phyloP scores from a whole-genome alignment of 2,888 invertebrate genomes.

The Phengaris arion region DNA sequence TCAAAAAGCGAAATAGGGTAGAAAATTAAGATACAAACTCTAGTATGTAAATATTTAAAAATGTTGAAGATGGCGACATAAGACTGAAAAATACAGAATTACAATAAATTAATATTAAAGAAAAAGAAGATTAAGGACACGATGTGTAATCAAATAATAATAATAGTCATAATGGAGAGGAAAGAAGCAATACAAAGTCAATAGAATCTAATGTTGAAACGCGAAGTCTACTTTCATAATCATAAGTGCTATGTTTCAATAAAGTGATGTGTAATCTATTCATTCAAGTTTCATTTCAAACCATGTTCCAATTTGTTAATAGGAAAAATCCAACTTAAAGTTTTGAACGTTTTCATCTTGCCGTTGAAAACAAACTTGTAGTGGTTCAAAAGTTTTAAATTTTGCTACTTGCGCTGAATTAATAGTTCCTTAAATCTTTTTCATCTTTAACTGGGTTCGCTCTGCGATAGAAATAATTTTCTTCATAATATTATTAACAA shows the following conservation, averaged over 20 bases:
- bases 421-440: background rate
- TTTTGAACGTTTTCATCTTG: background rate
- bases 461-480: background rate
- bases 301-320: background rate
- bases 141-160: background rate
- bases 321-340: background rate
- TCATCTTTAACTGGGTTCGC: background rate
- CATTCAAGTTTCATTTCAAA: conserved; percentile 11
- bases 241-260: background rate
- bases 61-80: background rate
- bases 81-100: background rate
- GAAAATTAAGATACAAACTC: background rate
- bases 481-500: background rate
- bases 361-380: conserved; percentile 4
- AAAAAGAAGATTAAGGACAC: background rate
- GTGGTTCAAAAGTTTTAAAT: background rate
- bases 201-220: background rate
- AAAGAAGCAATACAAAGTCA: background rate
- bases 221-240: conserved; percentile 11
- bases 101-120: background rate
- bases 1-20: background rate
- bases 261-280: conserved; percentile 17
- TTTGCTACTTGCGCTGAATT: background rate
- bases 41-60: conserved; percentile 4
- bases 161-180: background rate